Conservation (phyloP, 2,113 vertebrate species). For the Cyphomyrus discorhynchus region DNA sequence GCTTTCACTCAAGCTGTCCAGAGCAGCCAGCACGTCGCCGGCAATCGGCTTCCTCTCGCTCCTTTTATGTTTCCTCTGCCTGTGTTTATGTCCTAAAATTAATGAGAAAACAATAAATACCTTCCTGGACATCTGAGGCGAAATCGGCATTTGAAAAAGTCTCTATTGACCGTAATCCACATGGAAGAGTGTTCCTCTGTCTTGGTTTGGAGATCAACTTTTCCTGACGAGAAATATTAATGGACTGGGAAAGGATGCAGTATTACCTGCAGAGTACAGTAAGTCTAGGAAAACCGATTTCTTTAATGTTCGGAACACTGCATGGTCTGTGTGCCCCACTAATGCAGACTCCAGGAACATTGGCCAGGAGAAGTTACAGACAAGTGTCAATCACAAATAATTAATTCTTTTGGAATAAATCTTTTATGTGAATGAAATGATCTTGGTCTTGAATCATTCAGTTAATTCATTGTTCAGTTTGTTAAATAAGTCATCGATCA, state of each 20-base stretch:
- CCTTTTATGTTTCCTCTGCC: conserved; percentile 59
- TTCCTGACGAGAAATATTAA: neutral
- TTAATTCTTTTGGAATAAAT: neutral
- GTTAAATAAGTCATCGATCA: neutral
- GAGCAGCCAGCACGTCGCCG: conserved; percentile 54
- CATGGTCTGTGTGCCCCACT: neutral
- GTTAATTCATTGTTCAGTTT: neutral
- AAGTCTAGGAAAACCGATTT: neutral
- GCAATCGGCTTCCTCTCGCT: conserved; percentile 46
- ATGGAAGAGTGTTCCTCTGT: neutral
- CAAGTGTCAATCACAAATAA: neutral
- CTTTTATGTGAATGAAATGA: neutral
- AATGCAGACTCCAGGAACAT: neutral
- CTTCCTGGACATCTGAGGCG: neutral
- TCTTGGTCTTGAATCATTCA: neutral
- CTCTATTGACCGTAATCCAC: neutral
- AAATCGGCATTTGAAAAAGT: neutral
- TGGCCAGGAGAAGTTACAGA: neutral
- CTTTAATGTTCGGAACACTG: neutral
- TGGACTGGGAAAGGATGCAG: neutral
- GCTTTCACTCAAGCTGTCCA: conserved; percentile 61
- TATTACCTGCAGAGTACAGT: neutral
- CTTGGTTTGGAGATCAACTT: neutral
- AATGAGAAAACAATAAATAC: conserved; percentile 24
- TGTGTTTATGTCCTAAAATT: conserved; percentile 68